Evolutionary conservation across 2,888 invertebrate genomes (phyloP).

Genomic region (Thereva unica): DNA sequence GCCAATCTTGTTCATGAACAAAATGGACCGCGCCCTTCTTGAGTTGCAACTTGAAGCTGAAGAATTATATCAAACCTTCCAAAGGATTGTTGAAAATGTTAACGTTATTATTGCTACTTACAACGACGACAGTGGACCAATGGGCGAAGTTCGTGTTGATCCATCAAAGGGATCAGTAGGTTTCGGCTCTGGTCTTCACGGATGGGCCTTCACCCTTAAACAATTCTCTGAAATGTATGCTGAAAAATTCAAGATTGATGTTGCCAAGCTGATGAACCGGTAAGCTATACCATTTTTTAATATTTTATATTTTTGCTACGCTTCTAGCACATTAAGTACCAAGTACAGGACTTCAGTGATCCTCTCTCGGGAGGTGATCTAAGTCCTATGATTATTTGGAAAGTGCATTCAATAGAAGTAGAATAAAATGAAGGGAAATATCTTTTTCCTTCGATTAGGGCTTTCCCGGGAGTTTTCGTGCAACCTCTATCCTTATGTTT

Average conservation of each 20-base stretch:
- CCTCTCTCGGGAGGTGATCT: constrained; percentile 16
- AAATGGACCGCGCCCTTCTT: constrained; percentile 99
- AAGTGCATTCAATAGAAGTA: constrained; percentile 72
- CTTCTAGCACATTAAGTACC: constrained; percentile 58
- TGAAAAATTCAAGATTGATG: constrained; percentile 97
- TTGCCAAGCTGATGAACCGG: constrained; percentile 94
- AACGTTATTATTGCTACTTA: constrained; percentile 99
- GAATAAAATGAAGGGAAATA: constrained; percentile 54
- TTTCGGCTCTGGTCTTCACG: constrained; percentile 99
- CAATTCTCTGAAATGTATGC: constrained; percentile 99
- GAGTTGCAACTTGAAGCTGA: constrained; percentile 96
- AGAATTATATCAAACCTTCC: constrained; percentile 98
- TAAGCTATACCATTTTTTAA: constrained; percentile 46
- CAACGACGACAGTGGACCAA: constrained; percentile 95
- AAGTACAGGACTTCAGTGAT: constrained; percentile 47
- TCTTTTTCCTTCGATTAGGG: constrained; percentile 43
- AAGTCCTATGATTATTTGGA: constrained; percentile 54
- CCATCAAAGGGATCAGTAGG: constrained; percentile 99
- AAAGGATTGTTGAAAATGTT: constrained; percentile 98
- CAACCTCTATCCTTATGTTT: constrained; percentile 84
- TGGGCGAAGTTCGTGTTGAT: constrained; percentile 98
- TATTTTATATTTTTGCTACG: constrained; percentile 34
- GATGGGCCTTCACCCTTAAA: constrained; percentile 99
- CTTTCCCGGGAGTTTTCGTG: constrained; percentile 69
- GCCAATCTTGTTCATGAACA: constrained; percentile 99